Base-by-base conservation (phyloP, 2,113 vertebrate genomes). In the Epinephelus lanceolatus region DNA sequence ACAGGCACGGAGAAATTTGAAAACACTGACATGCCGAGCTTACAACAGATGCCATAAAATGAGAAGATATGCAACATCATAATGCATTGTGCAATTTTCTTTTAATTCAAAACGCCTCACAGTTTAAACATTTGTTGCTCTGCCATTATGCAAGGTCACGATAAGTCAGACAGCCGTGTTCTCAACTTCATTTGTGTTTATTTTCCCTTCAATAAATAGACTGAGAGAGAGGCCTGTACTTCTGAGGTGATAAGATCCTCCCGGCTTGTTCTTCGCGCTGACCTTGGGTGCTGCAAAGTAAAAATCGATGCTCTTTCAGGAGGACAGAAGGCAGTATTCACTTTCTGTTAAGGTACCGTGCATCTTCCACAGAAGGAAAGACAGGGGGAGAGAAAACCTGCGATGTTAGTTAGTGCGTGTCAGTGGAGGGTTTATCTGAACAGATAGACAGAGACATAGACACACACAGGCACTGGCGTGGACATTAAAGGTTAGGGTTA, bases 241-340 rank as follows among this genome's bases (percentile, higher is more conserved):
- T 85, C 62, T 69, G 75, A 91, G 90, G 87, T 83, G 92, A 94
- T 90, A 88, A 89, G 90, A 91, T 93, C 88, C 92, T 81, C 65
- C 77, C 27, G 53, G 84, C 85, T 84, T 83, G 85, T 83, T 90
- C 86, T 89, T 57, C 17, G 14, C 23, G 1, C 85, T 91, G 92
- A 94, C 94, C 92, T 94, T 94, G 92, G 83, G 18, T 27, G 76
- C 86, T 84, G 86, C 81, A 83, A 89, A 91, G 88, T 76, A 90
- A 93, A 93, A 94, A 95, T 93, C 90, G 15, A 94, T 94, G 90
- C 62, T 81, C 81, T 85, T 87, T 90, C 91, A 88, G 84, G 83
- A 81, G 85, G 83, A 91, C 85, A 87, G 78, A 86, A 84, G 56
- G 77, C 90, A 74, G 85, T 62, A 82, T 91, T 90, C 90, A 88